Percentiles rank a stretch among this genome's conserved stretches.
Evolutionary conservation across 2,113 vertebrate genomes (phyloP).

Genomic region (Antechinus flavipes): DNA sequence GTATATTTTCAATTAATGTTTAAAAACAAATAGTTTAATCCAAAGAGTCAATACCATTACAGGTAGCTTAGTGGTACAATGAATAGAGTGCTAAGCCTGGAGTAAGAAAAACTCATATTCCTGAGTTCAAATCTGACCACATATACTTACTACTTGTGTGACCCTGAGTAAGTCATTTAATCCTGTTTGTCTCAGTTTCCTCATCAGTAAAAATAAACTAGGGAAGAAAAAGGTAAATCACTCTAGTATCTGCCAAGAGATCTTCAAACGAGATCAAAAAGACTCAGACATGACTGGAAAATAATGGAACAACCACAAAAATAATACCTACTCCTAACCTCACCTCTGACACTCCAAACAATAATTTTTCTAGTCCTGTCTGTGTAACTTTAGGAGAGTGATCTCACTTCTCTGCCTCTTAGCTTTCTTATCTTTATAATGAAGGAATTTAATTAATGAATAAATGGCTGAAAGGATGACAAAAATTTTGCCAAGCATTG

Average conservation of each 20-base stretch:
- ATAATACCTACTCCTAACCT: background rate
- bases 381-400: background rate
- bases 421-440: background rate
- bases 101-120: background rate
- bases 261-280: background rate
- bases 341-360: background rate
- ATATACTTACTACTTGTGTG: background rate
- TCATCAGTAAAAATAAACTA: background rate
- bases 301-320: background rate
- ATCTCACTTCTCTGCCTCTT: background rate
- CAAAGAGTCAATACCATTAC: background rate
- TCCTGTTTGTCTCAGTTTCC: background rate
- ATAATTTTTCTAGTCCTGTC: background rate
- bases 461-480: background rate
- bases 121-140: background rate
- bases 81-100: background rate
- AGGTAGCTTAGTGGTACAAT: background rate
- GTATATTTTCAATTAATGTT: background rate
- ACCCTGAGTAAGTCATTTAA: background rate
- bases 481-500: background rate
- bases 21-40: background rate
- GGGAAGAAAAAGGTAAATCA: background rate
- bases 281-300: background rate
- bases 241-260: background rate
- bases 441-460: background rate